These are phyloP conservation scores for Arothron firmamentum DNA, from an alignment of 2,113 vertebrate genomes.

Conservation along the genomic window DNA sequence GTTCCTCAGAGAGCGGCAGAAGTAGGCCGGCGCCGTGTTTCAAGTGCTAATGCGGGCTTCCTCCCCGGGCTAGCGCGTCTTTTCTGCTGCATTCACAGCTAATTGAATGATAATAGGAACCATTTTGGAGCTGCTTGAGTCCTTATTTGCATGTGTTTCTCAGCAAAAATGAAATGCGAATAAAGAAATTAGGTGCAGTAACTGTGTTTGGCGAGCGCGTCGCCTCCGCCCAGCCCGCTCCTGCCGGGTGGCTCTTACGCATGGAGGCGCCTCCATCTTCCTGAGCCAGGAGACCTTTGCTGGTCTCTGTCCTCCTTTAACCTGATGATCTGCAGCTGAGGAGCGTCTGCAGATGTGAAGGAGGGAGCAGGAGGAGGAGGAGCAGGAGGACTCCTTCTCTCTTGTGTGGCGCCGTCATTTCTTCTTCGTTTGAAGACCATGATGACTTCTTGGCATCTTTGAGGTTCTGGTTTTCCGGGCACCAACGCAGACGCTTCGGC, in stretches of 20 bases:
- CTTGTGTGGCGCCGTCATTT: too few species aligned
- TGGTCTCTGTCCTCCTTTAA: too few species aligned
- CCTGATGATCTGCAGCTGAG: not conserved
- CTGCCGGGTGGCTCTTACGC: conserved; percentile 4
- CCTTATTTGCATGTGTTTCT: conserved; percentile 1
- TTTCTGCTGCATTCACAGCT: conserved; percentile 33
- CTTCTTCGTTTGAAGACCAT: too few species aligned
- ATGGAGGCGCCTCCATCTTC: conserved; percentile 44
- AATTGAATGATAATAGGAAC: conserved; percentile 34
- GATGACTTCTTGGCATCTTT: too few species aligned
- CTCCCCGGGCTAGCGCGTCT: conserved; percentile 13
- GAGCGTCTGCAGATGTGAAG: too few species aligned
- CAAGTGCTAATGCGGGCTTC: conserved; percentile 31
- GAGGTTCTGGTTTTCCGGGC: too few species aligned
- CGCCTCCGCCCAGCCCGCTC: too few species aligned
- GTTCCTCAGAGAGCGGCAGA: conserved; percentile 17
- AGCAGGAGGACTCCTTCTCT: too few species aligned
- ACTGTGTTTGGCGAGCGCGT: not conserved
- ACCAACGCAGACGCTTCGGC: too few species aligned
- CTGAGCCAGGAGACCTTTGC: too few species aligned
- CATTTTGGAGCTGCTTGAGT: conserved; percentile 7
- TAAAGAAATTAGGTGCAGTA: conserved; percentile 10
- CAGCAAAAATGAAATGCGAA: conserved; percentile 4
- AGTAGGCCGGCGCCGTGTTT: conserved; percentile 25
- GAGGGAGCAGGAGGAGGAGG: too few species aligned